Conservation (phyloP, 2,797 vertebrate genomes). For the Denticeps clupeoides region DNA sequence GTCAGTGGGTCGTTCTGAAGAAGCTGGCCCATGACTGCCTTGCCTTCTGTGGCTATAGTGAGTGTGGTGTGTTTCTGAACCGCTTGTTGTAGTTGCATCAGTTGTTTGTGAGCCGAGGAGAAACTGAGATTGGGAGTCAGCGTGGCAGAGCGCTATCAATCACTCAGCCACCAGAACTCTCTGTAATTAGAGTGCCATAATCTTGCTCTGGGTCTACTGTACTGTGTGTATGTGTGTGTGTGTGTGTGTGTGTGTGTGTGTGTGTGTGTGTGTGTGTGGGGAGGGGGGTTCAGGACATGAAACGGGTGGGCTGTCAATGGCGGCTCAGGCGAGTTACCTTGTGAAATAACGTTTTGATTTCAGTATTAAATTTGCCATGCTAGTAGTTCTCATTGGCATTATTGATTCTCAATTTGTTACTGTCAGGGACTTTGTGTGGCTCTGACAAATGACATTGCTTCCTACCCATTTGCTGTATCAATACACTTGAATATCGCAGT, state of each 20-base stretch:
- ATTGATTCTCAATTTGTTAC: conserved; percentile 61
- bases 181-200: conserved; percentile 54
- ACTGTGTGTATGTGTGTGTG: neutral
- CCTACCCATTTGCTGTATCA: conserved; percentile 36
- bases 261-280: conserved; percentile 8
- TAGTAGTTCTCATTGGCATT: conserved; percentile 41
- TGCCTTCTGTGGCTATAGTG: too few species aligned
- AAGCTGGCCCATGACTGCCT: too few species aligned
- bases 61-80: neutral
- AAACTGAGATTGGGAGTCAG: conserved; percentile 58
- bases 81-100: too few species aligned
- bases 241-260: conserved; percentile 2
- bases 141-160: conserved; percentile 69
- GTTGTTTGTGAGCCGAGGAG: conserved; percentile 48
- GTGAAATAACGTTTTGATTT: conserved; percentile 46
- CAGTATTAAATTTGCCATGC: conserved; percentile 31
- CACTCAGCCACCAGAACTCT: conserved; percentile 75
- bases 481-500: conserved; percentile 47
- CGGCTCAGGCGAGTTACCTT: conserved; percentile 30
- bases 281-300: conserved; percentile 13
- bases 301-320: conserved; percentile 7
- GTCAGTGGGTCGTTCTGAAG: too few species aligned
- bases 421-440: conserved; percentile 36
- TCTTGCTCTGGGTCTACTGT: neutral
- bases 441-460: conserved; percentile 44